Percentiles rank a stretch among this genome's conserved stretches.
These are phyloP conservation scores for Columba guinea DNA, from an alignment of 2,797 vertebrate genomes.

Conservation along the genomic window DNA sequence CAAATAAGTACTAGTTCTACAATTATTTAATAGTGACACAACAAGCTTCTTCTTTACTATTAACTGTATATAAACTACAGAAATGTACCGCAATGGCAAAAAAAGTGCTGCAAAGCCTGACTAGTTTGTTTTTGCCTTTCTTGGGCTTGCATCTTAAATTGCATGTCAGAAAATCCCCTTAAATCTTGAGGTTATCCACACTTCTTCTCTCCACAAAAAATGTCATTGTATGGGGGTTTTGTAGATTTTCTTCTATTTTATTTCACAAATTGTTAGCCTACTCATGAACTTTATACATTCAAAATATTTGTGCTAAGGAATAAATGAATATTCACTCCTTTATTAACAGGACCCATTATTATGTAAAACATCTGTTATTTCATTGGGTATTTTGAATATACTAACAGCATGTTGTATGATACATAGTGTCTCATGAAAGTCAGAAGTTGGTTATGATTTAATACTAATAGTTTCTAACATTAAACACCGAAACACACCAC, in stretches of 20 bases:
- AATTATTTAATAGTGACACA: neutral
- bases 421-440: neutral
- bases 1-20: neutral
- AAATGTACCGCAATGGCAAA: neutral
- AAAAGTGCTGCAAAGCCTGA: neutral
- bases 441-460: neutral
- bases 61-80: neutral
- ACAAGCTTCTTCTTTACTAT: neutral
- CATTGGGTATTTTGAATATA: neutral
- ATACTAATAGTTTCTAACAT: neutral
- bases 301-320: neutral
- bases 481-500: neutral
- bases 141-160: neutral
- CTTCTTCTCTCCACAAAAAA: neutral
- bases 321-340: neutral
- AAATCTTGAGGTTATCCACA: neutral
- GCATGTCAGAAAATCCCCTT: neutral
- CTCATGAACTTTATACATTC: neutral
- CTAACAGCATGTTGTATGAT: neutral
- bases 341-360: neutral
- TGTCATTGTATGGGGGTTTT: accelerated
- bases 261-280: neutral
- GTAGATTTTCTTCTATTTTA: neutral
- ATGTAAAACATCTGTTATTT: neutral
- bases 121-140: neutral